These are phyloP conservation scores for Typhlichthys subterraneus DNA, from an alignment of 2,797 vertebrate species.

Conservation along the genomic window DNA sequence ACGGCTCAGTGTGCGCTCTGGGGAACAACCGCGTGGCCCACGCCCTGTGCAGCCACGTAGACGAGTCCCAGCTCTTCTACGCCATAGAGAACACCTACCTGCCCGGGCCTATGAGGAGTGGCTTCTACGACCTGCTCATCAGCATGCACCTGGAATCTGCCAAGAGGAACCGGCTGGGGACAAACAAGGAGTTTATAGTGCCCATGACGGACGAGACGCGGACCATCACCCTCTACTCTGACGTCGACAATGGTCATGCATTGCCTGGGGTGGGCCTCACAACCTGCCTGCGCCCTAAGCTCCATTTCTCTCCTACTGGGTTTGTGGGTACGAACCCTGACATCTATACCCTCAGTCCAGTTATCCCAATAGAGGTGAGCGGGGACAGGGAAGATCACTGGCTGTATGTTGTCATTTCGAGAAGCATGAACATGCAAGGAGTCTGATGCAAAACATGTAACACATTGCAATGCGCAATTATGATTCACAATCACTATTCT, in stretches of 20 bases:
- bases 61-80: conserved; percentile 91
- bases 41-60: conserved; percentile 92
- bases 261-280: conserved; percentile 89
- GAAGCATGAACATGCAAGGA: no score
- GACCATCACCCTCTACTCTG: conserved; percentile 83
- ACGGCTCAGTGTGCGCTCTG: conserved; percentile 90
- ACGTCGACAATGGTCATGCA: conserved; percentile 72
- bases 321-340: conserved; percentile 83
- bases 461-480: no score
- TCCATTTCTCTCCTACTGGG: conserved; percentile 85
- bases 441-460: conserved; percentile 7
- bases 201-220: conserved; percentile 89
- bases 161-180: conserved; percentile 89
- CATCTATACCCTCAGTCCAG: conserved; percentile 83
- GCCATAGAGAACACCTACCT: conserved; percentile 90
- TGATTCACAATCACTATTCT: no score
- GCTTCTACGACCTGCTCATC: conserved; percentile 93
- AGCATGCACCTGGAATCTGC: conserved; percentile 95
- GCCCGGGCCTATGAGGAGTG: conserved; percentile 87
- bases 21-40: conserved; percentile 97
- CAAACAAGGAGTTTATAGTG: conserved; percentile 93
- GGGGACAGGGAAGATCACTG: neutral
- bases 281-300: conserved; percentile 87
- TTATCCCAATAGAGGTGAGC: conserved; percentile 82
- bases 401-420: neutral